Conservation (phyloP, 2,797 vertebrate species). For the Onychomys torridus region DNA sequence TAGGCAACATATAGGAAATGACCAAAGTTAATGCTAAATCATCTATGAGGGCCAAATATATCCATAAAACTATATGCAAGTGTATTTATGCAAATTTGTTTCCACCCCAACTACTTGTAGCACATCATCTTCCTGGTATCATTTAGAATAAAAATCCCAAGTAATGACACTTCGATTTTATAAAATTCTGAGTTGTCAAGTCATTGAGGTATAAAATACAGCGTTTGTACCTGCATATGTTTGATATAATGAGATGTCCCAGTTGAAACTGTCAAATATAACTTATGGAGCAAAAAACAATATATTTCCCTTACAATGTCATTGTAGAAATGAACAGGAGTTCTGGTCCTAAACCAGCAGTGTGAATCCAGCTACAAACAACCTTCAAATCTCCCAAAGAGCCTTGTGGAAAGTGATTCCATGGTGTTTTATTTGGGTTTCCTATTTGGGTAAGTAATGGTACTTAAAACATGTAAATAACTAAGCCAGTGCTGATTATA, state of each 20-base stretch:
- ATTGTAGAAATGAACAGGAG: neutral
- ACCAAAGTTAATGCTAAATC: neutral
- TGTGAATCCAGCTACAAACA: neutral
- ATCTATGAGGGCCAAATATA: neutral
- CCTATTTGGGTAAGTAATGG: neutral
- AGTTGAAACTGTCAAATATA: slow-evolving; percentile 4
- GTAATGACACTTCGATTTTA: slow-evolving; percentile 4
- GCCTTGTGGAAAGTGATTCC: neutral
- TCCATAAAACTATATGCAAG: neutral
- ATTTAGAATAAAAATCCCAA: neutral
- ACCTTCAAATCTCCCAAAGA: neutral
- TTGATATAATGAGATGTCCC: neutral
- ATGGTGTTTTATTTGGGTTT: neutral
- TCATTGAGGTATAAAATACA: neutral
- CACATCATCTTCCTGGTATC: neutral
- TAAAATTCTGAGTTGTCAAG: slow-evolving; percentile 12
- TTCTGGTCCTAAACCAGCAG: neutral
- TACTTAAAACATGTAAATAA: neutral
- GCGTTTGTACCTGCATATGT: neutral
- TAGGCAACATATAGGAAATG: neutral
- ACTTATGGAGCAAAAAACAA: neutral
- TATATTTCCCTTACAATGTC: neutral
- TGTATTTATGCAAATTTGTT: neutral
- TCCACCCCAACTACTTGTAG: neutral
- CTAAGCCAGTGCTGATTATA: neutral